These are phyloP conservation scores for Muraenolepis orangiensis DNA, from an alignment of 2,797 vertebrate genomes.

Conservation along the genomic window DNA sequence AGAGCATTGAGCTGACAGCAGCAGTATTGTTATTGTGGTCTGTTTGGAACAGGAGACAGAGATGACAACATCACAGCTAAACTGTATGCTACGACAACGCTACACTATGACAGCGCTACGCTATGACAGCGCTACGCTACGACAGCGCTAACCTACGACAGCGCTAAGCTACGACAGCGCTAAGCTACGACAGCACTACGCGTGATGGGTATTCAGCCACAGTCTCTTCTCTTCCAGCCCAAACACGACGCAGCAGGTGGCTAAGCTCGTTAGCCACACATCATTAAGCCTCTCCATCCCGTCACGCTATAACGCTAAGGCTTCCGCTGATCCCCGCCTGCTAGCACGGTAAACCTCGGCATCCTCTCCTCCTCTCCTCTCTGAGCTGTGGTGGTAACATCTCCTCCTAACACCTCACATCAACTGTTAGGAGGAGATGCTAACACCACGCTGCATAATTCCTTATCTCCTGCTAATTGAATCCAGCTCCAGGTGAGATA, in stretches of 20 bases:
- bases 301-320: conserved; percentile 52
- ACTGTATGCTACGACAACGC: neutral
- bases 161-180: neutral
- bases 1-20: neutral
- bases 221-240: too few species aligned
- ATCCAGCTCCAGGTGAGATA: conserved; percentile 61
- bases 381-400: too few species aligned
- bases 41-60: neutral
- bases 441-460: neutral
- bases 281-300: conserved; percentile 58
- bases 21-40: neutral
- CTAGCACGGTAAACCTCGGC: conserved; percentile 1
- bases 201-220: too few species aligned
- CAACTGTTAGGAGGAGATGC: neutral
- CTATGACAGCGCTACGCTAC: neutral
- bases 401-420: too few species aligned
- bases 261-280: conserved; percentile 53
- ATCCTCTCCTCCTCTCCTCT: too few species aligned
- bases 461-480: conserved; percentile 74
- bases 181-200: neutral
- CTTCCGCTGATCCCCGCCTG: conserved; percentile 51
- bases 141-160: neutral
- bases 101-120: neutral
- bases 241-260: too few species aligned
- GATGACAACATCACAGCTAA: neutral